A percentile compares a stretch with the other conserved stretches of the same genome.
These are phyloP conservation scores for Prunella himalayana DNA, from an alignment of 2,113 vertebrate species.

Conservation along the genomic window DNA sequence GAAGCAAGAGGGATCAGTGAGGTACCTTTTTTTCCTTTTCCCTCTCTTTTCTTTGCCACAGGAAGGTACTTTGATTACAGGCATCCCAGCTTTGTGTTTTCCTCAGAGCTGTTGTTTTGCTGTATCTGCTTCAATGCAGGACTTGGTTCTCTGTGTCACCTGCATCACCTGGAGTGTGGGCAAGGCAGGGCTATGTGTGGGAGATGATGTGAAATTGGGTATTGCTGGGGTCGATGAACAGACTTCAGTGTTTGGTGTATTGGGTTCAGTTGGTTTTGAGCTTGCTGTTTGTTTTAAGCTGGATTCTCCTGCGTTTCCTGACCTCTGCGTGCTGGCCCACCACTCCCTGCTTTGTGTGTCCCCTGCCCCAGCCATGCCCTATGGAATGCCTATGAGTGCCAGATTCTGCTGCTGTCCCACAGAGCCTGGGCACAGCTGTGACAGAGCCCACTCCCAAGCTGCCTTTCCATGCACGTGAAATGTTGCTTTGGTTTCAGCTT, in stretches of 20 bases:
- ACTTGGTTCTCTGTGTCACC: not conserved
- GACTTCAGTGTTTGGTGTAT: rapidly evolving
- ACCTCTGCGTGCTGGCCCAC: not conserved
- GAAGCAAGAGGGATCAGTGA: not conserved
- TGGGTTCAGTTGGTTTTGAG: not conserved
- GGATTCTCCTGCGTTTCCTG: rapidly evolving
- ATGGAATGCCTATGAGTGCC: rapidly evolving
- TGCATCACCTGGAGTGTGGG: rapidly evolving
- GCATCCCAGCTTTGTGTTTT: not conserved
- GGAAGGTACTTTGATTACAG: not conserved
- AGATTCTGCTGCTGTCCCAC: not conserved
- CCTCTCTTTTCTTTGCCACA: not conserved
- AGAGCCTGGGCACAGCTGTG: not conserved
- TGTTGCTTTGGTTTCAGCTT: not conserved
- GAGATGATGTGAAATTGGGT: rapidly evolving
- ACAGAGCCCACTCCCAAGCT: not conserved
- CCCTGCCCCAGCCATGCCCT: rapidly evolving
- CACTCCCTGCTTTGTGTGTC: rapidly evolving
- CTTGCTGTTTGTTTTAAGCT: not conserved
- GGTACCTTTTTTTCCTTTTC: too few species aligned
- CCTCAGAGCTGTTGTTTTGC: not conserved
- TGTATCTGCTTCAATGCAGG: not conserved
- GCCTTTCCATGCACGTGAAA: not conserved
- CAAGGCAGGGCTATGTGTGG: rapidly evolving
- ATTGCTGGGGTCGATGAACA: not conserved